Base-by-base conservation (phyloP, 2,888 invertebrate species). In the Cephus spinipes region DNA sequence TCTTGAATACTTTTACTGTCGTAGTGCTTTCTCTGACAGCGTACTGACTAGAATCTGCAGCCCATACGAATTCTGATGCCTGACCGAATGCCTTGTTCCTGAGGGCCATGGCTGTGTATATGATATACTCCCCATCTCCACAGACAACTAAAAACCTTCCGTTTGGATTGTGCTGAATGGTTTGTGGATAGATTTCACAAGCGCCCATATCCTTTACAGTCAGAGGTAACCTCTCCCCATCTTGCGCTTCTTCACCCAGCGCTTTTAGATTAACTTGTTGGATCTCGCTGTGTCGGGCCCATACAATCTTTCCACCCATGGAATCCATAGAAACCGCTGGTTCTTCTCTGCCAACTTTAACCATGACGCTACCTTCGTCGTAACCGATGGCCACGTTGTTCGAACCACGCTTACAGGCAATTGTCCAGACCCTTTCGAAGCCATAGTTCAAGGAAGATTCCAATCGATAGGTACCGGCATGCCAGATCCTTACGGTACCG, bases 261-360 rank as follows among this genome's bases (percentile, higher is more conserved):
- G 97, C 96, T 90, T 98, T 98, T 83, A 98, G 92, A 92, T 98
- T 98, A 11, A 97, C 97, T 92, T 99, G 99, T 91, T 99, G 99
- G 91, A 99, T 95, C 93, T 99, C 99, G 0, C 98, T 98, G 92
- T 99, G 99, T 88, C 96, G 96, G 0, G 99, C 99, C 98, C 99
- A 99, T 79, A 99, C 96, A 80, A 99, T 99, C 93, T 99, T 99
- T 11, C 99, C 99, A 35, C 99, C 99, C 87, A 96, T 96, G 1
- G 97, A 96, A 92, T 99, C 99, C 99, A 99, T 99, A 0, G 99
- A 98, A 89, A 99, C 98, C 0, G 99, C 99, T 0, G 99, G 99
- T 90, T 99, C 99, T 91, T 99, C 99, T 69, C 99, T 94, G 1
- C 99, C 99, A n/a, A 97, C 95, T 92, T 97, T 98, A 11, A 98